These are phyloP conservation scores for Pyrrhia umbra DNA, from an alignment of 2,888 invertebrate genomes.

Conservation along the genomic window DNA sequence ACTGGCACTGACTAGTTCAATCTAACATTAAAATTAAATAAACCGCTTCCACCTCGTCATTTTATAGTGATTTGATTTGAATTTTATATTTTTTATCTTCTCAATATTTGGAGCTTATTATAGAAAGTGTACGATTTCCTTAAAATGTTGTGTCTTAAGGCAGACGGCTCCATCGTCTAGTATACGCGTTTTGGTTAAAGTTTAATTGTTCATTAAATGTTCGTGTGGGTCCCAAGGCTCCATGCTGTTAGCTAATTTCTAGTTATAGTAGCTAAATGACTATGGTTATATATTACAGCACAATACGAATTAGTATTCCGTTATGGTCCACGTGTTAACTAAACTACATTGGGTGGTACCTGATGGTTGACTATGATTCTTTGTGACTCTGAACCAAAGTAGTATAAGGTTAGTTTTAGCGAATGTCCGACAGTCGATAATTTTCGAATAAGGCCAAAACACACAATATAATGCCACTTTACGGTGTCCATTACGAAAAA, in stretches of 20 bases:
- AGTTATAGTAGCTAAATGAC: conserved; percentile 59
- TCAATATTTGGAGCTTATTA: not conserved
- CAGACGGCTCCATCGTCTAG: conserved; percentile 35
- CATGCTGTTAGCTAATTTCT: conserved; percentile 64
- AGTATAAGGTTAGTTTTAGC: conserved; percentile 42
- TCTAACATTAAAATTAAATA: not conserved
- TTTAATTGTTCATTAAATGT: conserved; percentile 50
- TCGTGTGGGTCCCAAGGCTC: conserved; percentile 56
- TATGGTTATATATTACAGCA: conserved; percentile 45
- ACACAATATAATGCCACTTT: conserved; percentile 25
- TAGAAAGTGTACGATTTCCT: conserved; percentile 31
- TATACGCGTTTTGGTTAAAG: conserved; percentile 50
- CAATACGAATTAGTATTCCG: conserved; percentile 46
- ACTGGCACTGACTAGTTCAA: too few species aligned
- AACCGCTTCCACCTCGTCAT: not conserved
- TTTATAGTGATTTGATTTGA: not conserved
- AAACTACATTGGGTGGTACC: conserved; percentile 26
- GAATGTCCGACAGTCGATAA: conserved; percentile 10
- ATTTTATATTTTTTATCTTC: too few species aligned
- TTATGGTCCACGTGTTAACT: conserved; percentile 40
- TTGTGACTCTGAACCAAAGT: conserved; percentile 58
- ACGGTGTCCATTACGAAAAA: conserved; percentile 1
- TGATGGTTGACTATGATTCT: conserved; percentile 21
- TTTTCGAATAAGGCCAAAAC: conserved; percentile 38
- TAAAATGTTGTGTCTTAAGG: conserved; percentile 32